Evolutionary conservation across 2,888 invertebrate species (phyloP).

Genomic region (Sinodicranocentrus sp.): DNA sequence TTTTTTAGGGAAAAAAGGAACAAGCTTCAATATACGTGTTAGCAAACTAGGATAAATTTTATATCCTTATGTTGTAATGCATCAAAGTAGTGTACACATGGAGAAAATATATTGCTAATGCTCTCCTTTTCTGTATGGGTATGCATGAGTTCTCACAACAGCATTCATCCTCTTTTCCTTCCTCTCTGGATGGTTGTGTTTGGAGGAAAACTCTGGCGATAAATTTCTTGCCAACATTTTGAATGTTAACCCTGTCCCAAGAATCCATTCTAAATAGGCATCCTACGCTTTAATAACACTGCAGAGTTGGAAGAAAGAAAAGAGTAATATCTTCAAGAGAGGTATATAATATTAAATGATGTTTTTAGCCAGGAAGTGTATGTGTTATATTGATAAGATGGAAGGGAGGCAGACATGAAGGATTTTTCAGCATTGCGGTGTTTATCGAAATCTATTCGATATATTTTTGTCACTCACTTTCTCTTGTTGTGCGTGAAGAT

Average conservation of each 20-base stretch:
- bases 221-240: conserved; percentile 31
- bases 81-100: too few species aligned
- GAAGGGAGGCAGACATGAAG: too few species aligned
- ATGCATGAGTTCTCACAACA: conserved; percentile 44
- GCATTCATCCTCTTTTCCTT: conserved; percentile 38
- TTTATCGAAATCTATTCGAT: neutral
- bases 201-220: conserved; percentile 38
- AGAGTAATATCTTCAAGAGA: neutral
- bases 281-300: neutral
- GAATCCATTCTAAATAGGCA: conserved; percentile 3
- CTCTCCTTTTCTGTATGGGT: neutral
- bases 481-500: too few species aligned
- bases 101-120: too few species aligned
- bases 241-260: conserved; percentile 15
- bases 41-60: neutral
- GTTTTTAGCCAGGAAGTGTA: too few species aligned
- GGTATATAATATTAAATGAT: too few species aligned
- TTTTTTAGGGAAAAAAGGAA: neutral
- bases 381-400: too few species aligned
- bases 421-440: conserved; percentile 17
- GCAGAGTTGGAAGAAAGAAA: neutral
- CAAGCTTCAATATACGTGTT: neutral
- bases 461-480: neutral
- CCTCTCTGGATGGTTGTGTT: conserved; percentile 2
- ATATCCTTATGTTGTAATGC: too few species aligned